Base-by-base conservation (phyloP, 2,113 vertebrate species). In the Myrmecophaga tridactyla region DNA sequence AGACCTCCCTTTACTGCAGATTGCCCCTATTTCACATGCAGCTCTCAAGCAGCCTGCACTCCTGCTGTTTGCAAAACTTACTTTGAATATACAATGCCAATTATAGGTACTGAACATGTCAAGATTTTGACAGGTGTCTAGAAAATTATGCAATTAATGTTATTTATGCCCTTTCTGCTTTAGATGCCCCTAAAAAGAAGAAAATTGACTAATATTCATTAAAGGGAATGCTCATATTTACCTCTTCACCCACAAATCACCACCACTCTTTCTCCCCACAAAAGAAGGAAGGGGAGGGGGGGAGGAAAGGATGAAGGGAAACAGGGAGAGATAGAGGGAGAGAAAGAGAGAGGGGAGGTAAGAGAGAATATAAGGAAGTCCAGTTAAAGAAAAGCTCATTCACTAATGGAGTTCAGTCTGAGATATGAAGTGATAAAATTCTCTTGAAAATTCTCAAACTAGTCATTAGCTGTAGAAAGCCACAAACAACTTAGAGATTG, bases 141-240 rank as follows among this genome's bases (percentile, higher is more conserved):
- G 81, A 96, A 92, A 97, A 70, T 96, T 95, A 43, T 80, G 36
- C 73, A 98, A 97, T 98, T 98, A 98, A 96, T 98, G 96, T 97
- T 98, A 98, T 97, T 93, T 96, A 96, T 91, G 91, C n/a, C 84
- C 72, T 93, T 98, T 97, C 58, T 97, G 53, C 73, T 88, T 97
- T 86, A 92, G 98, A 97, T 97, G 87, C 21, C 86, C 84, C 95
- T 95, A 88, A 97, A 98, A 97, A 48, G 36, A 95, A 94, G 69
- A 96, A 97, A 95, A 78, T 67, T 96, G 53, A 87, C 83, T 86
- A 58, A 94, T 82, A 31, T 17, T 92, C 78, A 60, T 94, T 80
- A 34, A 92, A 97, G 90, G 31, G 21, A 95, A 76, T 39, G 80
- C 27, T 60, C 11, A 13, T 72, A 90, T 89, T 80, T 83, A 89